Evolutionary conservation across 2,797 vertebrate genomes (phyloP), one percentile per base, ranked within the genome.

Genomic region (Chaenodraco wilsoni): DNA sequence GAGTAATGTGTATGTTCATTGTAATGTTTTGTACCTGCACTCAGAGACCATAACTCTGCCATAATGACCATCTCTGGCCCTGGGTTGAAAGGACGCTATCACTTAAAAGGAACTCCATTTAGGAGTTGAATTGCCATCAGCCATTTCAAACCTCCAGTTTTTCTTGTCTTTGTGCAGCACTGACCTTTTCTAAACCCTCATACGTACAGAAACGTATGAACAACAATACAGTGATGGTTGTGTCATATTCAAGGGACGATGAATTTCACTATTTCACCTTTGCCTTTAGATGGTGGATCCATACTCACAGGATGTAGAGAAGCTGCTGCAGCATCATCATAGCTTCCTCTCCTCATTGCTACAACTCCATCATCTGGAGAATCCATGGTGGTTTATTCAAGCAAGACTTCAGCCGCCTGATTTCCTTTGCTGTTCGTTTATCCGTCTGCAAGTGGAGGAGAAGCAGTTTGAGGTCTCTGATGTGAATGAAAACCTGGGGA

Each of bases 221-320:
- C 17, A 40, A 6, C 51, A 5, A 14, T 13, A 0, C 50, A 19
- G 13, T 58, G 5, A 66, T 37, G 9, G 5, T 23, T 13, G 19
- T 44, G 59, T 46, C 51, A 48, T 17, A 51, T 45, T 33, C 40
- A 13, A 19, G 7, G 23, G 19, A 64, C 55, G 2, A 23, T 4
- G 17, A 9, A 0, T 14, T n/a, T 17, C 13, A 27, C 54, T 67
- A 45, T 19, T 46, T 31, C 44, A 33, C 57, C 58, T 75, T 45
- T 57, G 49, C 7, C 16, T 23, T 6, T 9, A 13, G 15, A 65
- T 8, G 11, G 3, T 8, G 0, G 61, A 21, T 63, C 46, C 37
- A 43, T 84, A 95, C 95, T 96, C 76, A 95, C 95, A 12, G 84
- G 89, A 64, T 77, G 88, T 31, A 92, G 87, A 33, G 91, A 84